Evolutionary conservation across 2,888 invertebrate species (phyloP), one percentile per base, ranked within the genome.

Genomic region (Melanophora roralis): DNA sequence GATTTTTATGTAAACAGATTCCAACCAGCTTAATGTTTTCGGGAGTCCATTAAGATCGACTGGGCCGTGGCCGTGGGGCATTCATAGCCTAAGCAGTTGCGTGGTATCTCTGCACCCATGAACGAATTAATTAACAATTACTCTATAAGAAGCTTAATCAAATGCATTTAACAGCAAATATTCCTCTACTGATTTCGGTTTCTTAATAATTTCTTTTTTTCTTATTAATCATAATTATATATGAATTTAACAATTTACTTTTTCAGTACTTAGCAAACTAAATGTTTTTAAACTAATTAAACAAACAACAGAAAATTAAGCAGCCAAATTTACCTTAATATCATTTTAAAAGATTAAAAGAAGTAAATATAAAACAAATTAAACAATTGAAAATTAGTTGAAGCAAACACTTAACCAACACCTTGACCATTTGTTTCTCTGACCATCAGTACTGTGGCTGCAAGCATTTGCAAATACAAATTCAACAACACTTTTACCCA

Each of bases 351-450:
- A 14, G 14, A n/a, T n/a, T 38, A 27, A 45, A 11, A 19, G 19
- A 19, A 21, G 3, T 43, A 40, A 51, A 36, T 21, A 43, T 16
- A 23, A 67, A 36, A 38, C 38, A 16, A 49, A 16, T 40, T 16
- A 40, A 65, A 51, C 77, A 72, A 72, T 72, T 78, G 65, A 78
- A 73, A 78, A 67, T 65, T 65, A 32, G 21, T 60, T n/a, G n/a
- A n/a, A n/a, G 19, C 47, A 55, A 27, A 27, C 32, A 67, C 43
- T 62, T 34, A 49, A 78, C 38, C 38, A 68, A 67, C 62, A 78
- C 78, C 78, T 78, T 78, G 78, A 78, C 78, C 78, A 73, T 73
- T 57, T 47, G n/a, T 8, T n/a, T 55, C 23, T 21, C 34, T 73
- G 73, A 57, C 73, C 78, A 78, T 78, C 73, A 73, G 68, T 49